Conservation (phyloP, 92 coral and sea anemone species). For the Pocillopora grandis region DNA sequence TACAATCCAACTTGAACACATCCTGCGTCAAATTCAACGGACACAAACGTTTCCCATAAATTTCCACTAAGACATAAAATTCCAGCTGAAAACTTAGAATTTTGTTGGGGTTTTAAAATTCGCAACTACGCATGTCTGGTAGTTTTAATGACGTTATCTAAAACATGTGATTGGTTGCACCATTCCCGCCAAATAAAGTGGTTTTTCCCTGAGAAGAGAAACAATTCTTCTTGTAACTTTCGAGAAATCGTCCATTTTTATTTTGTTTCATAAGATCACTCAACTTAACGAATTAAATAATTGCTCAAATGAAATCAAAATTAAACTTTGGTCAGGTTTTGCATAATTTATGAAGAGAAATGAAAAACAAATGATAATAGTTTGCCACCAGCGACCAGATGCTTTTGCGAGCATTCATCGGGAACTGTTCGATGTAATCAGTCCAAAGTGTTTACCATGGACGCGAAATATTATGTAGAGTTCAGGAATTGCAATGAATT, state of each 20-base stretch:
- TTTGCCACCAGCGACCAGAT: slow-evolving; percentile 20
- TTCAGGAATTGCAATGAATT: too few species aligned
- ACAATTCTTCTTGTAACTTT: background rate
- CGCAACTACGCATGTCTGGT: slow-evolving; percentile 16
- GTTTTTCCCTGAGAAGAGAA: slow-evolving; percentile 25
- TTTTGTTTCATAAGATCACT: background rate
- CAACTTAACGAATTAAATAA: too few species aligned
- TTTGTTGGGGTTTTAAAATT: slow-evolving; percentile 16
- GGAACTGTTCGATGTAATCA: too few species aligned
- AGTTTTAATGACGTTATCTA: slow-evolving; percentile 42
- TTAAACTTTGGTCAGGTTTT: background rate
- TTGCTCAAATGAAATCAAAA: background rate
- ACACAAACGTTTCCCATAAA: background rate
- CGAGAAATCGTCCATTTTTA: background rate
- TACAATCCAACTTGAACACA: slow-evolving; percentile 15
- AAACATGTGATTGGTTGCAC: slow-evolving; percentile 26
- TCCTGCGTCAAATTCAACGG: background rate
- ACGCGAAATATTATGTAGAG: too few species aligned
- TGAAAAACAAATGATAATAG: slow-evolving; percentile 1
- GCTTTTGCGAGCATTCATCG: background rate
- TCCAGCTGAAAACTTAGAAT: slow-evolving; percentile 11
- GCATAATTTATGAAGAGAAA: slow-evolving; percentile 36
- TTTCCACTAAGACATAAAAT: background rate
- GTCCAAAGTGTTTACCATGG: too few species aligned
- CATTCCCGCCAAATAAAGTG: slow-evolving; percentile 21